A percentile compares a stretch with the other conserved stretches of the same genome.
These are phyloP conservation scores for Cyclargus thomasi DNA, from an alignment of 1,140 invertebrate genomes.

Conservation along the genomic window DNA sequence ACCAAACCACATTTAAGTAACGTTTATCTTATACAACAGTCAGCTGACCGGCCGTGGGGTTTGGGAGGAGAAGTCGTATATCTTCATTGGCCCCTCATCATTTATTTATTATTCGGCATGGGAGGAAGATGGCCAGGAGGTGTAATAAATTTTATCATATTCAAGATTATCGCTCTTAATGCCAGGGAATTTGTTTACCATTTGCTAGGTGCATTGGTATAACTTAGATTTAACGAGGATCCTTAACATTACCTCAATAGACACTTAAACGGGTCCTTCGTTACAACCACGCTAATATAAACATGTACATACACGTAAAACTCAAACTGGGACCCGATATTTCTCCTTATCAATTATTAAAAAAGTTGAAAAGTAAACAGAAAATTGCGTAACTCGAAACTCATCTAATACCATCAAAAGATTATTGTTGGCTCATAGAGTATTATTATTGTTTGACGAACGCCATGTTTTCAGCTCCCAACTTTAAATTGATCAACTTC, in stretches of 20 bases:
- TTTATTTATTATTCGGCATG: neutral
- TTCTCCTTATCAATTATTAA: neutral
- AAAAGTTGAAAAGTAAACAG: neutral
- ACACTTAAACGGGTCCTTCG: too few species aligned
- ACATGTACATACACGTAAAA: neutral
- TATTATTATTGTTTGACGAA: neutral
- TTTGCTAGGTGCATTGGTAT: too few species aligned
- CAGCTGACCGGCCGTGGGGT: neutral
- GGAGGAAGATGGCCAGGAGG: neutral
- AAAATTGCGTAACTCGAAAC: slow-evolving; percentile 3
- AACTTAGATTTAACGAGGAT: too few species aligned
- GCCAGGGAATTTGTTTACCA: too few species aligned
- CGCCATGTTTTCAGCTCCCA: neutral
- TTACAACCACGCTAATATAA: neutral
- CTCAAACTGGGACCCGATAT: neutral
- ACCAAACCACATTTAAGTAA: too few species aligned
- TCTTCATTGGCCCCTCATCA: slow-evolving; percentile 1
- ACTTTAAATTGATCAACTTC: slow-evolving; percentile 9
- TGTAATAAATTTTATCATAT: too few species aligned
- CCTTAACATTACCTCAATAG: too few species aligned
- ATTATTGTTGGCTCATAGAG: slow-evolving; percentile 3
- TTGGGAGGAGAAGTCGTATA: neutral
- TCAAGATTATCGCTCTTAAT: too few species aligned
- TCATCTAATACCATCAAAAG: neutral
- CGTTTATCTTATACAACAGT: too few species aligned